These are phyloP conservation scores for Eucera pruinosa DNA, from an alignment of 2,888 invertebrate species.

Conservation along the genomic window DNA sequence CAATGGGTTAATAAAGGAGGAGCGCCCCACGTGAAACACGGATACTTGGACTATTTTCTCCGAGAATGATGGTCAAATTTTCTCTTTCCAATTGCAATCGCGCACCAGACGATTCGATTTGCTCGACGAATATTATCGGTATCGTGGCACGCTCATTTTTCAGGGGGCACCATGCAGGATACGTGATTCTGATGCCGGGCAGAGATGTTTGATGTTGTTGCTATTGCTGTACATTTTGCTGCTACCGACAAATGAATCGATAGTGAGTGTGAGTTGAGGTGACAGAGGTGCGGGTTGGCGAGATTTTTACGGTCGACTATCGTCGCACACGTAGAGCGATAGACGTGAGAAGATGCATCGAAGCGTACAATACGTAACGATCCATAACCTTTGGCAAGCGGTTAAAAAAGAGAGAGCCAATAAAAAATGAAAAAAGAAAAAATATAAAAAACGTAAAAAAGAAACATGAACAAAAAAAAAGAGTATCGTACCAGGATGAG, in stretches of 20 bases:
- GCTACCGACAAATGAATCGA: slow-evolving; percentile 37
- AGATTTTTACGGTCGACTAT: slow-evolving; percentile 34
- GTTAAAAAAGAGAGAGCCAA: slow-evolving; percentile 15
- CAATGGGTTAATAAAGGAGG: slow-evolving; percentile 23
- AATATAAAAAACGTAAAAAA: not conserved
- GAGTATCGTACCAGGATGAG: too few species aligned
- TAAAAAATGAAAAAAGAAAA: not conserved
- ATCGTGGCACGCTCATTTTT: slow-evolving; percentile 42
- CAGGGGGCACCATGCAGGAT: slow-evolving; percentile 38
- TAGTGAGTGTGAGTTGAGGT: slow-evolving; percentile 7
- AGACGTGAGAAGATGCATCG: slow-evolving; percentile 46
- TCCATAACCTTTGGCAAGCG: slow-evolving; percentile 51
- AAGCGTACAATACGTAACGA: slow-evolving; percentile 54
- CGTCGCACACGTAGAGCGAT: slow-evolving; percentile 55
- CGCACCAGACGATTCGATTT: not conserved
- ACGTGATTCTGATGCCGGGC: slow-evolving; percentile 3
- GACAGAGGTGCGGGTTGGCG: slow-evolving; percentile 1
- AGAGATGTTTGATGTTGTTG: slow-evolving; percentile 13
- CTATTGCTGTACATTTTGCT: not conserved
- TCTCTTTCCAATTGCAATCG: not conserved
- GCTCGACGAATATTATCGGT: not conserved
- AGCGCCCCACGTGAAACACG: slow-evolving; percentile 41
- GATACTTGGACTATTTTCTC: too few species aligned
- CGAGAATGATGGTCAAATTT: too few species aligned
- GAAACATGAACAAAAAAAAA: not conserved